Conservation (phyloP, 2,113 vertebrate species). For the Tetrax tetrax region DNA sequence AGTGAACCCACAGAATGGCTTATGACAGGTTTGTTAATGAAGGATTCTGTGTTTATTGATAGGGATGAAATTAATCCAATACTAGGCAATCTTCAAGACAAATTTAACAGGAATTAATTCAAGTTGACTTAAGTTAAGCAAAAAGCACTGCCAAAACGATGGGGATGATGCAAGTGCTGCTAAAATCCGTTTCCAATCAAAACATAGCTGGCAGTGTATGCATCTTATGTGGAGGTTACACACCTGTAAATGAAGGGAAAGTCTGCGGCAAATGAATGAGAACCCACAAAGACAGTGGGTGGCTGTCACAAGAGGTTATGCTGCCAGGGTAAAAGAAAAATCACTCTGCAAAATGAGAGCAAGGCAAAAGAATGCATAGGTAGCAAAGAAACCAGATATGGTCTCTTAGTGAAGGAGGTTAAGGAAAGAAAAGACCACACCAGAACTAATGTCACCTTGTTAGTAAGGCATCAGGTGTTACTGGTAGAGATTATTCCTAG, state of each 20-base stretch:
- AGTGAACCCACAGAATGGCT: not conserved
- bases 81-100: not conserved
- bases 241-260: not conserved
- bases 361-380: not conserved
- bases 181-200: not conserved
- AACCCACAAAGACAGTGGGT: not conserved
- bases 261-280: not conserved
- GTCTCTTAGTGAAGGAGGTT: not conserved
- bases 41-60: not conserved
- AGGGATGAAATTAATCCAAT: not conserved
- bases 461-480: not conserved
- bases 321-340: not conserved
- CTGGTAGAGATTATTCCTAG: not conserved
- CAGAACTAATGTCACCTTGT: not conserved
- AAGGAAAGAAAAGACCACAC: not conserved
- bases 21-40: slow-evolving; percentile 1
- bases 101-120: not conserved
- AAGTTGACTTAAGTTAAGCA: not conserved
- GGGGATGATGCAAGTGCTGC: not conserved
- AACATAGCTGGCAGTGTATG: not conserved
- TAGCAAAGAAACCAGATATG: not conserved
- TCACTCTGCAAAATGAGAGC: not conserved
- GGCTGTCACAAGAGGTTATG: not conserved
- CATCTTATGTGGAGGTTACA: not conserved
- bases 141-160: not conserved